Evolutionary conservation across 2,797 vertebrate genomes (phyloP).

Genomic region (Anabacerthia variegaticeps): DNA sequence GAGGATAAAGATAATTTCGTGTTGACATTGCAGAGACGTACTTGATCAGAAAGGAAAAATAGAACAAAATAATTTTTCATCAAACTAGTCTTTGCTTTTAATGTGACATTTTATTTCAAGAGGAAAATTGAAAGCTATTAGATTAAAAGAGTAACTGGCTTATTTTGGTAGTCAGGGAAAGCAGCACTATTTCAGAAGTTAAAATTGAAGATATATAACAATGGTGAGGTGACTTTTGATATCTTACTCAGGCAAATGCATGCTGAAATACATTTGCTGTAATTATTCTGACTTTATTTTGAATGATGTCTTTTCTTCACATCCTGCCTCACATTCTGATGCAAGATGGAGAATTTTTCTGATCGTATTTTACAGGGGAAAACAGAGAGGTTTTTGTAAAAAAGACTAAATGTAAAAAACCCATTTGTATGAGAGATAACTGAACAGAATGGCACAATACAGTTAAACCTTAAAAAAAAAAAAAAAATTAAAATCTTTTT

Average conservation of each 20-base stretch:
- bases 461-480: neutral
- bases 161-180: neutral
- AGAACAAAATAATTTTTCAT: slow-evolving; percentile 1
- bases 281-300: neutral
- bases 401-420: neutral
- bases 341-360: neutral
- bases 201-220: neutral
- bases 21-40: neutral
- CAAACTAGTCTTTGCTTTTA: neutral
- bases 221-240: neutral
- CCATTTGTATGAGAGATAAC: neutral
- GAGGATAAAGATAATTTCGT: slow-evolving; percentile 10
- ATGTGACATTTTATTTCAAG: neutral
- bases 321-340: neutral
- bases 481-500: neutral
- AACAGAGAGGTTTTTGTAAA: neutral
- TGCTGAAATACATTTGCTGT: neutral
- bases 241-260: neutral
- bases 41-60: slow-evolving; percentile 28
- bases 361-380: neutral
- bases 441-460: neutral
- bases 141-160: neutral
- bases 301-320: neutral
- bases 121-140: neutral
- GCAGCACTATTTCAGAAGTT: neutral